phyloP scores from a whole-genome alignment of 2,113 vertebrate genomes.

The Sceloporus tristichus region DNA sequence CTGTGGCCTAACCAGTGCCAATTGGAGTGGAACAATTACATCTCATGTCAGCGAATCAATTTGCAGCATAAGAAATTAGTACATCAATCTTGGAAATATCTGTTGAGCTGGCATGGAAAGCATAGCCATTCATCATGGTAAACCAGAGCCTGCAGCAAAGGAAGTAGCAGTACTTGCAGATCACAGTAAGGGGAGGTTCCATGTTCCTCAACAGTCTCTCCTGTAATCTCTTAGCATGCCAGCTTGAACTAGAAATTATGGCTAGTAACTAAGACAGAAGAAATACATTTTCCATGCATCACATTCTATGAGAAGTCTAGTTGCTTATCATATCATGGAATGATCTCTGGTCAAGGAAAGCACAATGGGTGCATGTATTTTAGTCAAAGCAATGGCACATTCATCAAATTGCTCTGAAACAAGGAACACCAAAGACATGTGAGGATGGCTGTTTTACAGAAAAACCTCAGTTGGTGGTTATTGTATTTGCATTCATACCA shows the following conservation, averaged over 20 bases:
- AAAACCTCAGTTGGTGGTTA: background rate
- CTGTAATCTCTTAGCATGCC: background rate
- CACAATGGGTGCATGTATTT: background rate
- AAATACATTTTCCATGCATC: background rate
- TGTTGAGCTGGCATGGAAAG: conserved; percentile 21
- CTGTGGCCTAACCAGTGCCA: conserved; percentile 22
- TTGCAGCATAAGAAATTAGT: conserved; percentile 29
- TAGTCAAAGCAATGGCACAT: background rate
- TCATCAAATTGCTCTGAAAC: background rate
- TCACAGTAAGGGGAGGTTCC: conserved; percentile 5
- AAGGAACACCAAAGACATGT: background rate
- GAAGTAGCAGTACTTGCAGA: background rate
- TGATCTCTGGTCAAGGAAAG: background rate
- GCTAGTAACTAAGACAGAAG: background rate
- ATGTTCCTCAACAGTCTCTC: background rate
- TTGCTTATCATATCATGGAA: background rate
- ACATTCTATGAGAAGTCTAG: background rate
- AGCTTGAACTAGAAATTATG: background rate
- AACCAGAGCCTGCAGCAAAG: conserved; percentile 23
- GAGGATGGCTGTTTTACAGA: background rate
- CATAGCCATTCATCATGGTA: conserved; percentile 21
- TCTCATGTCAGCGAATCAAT: conserved; percentile 43
- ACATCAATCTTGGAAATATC: conserved; percentile 25
- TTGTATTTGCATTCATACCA: background rate
- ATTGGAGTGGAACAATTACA: conserved; percentile 35